Percentiles rank a stretch among this genome's conserved stretches.
phyloP scores from a whole-genome alignment of 2,113 vertebrate species.

The Platichthys stellatus region DNA sequence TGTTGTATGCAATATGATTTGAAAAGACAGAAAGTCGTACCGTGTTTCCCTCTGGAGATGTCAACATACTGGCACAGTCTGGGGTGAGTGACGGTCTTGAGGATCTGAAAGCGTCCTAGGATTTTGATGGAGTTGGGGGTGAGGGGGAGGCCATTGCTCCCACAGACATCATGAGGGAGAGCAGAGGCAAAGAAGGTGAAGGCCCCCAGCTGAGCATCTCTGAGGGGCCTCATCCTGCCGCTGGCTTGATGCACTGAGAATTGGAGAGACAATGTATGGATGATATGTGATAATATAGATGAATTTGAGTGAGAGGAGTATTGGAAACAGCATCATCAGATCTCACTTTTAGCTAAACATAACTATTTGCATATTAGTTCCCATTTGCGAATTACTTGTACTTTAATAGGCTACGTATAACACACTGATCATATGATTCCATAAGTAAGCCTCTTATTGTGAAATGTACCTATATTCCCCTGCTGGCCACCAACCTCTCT shows the following conservation, averaged over 20 bases:
- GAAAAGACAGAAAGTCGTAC: slow-evolving; percentile 73
- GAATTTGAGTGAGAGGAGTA: background rate
- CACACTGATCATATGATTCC: too few relatives aligned
- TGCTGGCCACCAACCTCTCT: too few relatives aligned
- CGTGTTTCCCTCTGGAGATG: slow-evolving; percentile 96
- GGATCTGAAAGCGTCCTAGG: slow-evolving; percentile 96
- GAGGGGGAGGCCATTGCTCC: slow-evolving; percentile 97
- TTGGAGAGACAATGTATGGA: too few relatives aligned
- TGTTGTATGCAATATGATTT: background rate
- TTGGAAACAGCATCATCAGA: background rate
- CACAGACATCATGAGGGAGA: slow-evolving; percentile 97
- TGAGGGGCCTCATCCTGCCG: slow-evolving; percentile 88
- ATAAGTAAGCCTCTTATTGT: too few relatives aligned
- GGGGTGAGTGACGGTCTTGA: slow-evolving; percentile 94
- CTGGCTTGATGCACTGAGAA: slow-evolving; percentile 13
- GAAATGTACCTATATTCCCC: too few relatives aligned
- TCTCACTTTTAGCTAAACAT: too few relatives aligned
- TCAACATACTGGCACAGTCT: slow-evolving; percentile 97
- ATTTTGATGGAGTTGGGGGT: slow-evolving; percentile 99
- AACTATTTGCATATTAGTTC: too few relatives aligned
- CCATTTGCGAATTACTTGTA: too few relatives aligned
- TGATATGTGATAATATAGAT: background rate
- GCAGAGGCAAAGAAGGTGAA: slow-evolving; percentile 98
- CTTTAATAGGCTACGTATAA: too few relatives aligned
- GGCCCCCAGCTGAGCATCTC: slow-evolving; percentile 92